phyloP scores from a whole-genome alignment of 2,888 invertebrate genomes.

The Athalia rosae region DNA sequence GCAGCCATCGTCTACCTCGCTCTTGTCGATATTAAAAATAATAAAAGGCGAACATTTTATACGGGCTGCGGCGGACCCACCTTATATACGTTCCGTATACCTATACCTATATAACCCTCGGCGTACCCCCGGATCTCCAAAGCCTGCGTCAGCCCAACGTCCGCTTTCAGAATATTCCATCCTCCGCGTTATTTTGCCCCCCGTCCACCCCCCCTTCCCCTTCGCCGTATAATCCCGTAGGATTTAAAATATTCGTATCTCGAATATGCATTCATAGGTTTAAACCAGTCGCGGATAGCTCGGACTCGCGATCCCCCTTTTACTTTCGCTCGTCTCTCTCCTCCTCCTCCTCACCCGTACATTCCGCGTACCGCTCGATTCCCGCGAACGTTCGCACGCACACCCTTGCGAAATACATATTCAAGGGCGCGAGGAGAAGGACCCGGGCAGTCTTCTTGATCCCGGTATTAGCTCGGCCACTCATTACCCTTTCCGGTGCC shows the following conservation, averaged over 20 bases:
- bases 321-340: background rate
- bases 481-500: conserved; percentile 65
- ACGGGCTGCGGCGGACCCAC: conserved; percentile 34
- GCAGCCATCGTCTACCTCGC: conserved; percentile 52
- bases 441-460: conserved; percentile 39
- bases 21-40: conserved; percentile 68
- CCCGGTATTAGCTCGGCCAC: conserved; percentile 62
- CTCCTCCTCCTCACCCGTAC: background rate
- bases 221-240: conserved; percentile 64
- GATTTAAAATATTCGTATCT: conserved; percentile 72
- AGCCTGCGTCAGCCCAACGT: background rate
- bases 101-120: too few species aligned
- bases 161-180: conserved; percentile 34
- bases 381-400: background rate
- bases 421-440: conserved; percentile 32
- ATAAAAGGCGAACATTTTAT: conserved; percentile 60
- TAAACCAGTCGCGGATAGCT: conserved; percentile 55
- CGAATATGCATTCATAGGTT: conserved; percentile 68
- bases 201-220: too few species aligned
- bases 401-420: conserved; percentile 30
- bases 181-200: conserved; percentile 36
- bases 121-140: conserved; percentile 13
- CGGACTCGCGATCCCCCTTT: conserved; percentile 18
- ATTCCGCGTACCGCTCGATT: background rate
- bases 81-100: background rate